A percentile compares a stretch with the other conserved stretches of the same genome.
Evolutionary conservation across 2,888 invertebrate genomes (phyloP).

Genomic region (Sthenelais limicola): DNA sequence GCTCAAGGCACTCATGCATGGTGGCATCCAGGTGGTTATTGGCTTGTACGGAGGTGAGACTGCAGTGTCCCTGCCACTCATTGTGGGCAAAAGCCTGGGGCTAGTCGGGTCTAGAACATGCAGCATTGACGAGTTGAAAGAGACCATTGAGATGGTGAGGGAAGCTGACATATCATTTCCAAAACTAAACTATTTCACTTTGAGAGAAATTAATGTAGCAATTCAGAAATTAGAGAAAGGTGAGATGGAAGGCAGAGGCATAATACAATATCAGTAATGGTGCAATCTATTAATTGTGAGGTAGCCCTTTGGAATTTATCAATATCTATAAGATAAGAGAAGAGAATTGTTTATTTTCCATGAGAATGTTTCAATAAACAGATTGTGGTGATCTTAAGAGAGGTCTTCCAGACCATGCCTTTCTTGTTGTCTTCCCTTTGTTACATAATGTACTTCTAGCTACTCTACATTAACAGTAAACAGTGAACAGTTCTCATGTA

Average conservation of each 20-base stretch:
- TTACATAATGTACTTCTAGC: too few species aligned
- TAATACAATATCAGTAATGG: constrained; percentile 1
- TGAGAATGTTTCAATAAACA: too few species aligned
- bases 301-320: too few species aligned
- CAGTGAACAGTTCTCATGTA: too few species aligned
- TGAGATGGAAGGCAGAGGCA: background rate
- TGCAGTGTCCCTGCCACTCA: background rate
- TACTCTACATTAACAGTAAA: too few species aligned
- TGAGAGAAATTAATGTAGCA: background rate
- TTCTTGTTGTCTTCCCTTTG: too few species aligned
- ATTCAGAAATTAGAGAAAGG: constrained; percentile 1
- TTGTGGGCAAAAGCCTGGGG: background rate
- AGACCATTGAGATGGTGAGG: background rate
- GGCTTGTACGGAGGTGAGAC: background rate
- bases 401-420: too few species aligned
- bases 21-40: background rate
- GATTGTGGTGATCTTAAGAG: too few species aligned
- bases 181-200: background rate
- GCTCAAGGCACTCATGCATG: background rate
- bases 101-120: background rate
- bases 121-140: background rate
- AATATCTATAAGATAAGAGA: too few species aligned
- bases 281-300: background rate
- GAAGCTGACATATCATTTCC: background rate
- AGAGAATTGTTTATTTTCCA: too few species aligned